Evolutionary conservation across 2,797 vertebrate genomes (phyloP), one percentile per base, ranked within the genome.

Genomic region (Sebastiscus albofasciatus): DNA sequence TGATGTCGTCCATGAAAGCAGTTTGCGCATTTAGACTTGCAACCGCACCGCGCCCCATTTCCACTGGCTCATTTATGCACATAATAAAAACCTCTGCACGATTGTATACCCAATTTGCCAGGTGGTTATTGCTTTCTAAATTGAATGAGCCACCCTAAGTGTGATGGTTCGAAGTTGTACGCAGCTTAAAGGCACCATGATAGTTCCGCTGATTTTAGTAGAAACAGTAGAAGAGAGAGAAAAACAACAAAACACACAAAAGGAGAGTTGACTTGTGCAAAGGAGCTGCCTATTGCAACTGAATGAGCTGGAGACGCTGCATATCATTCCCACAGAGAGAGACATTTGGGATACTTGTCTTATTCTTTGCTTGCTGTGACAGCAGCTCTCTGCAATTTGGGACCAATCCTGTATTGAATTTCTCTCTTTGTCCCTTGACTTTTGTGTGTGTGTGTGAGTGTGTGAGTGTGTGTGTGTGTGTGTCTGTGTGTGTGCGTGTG

Each of bases 31-130:
- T 92, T 86, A 75, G 87, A 81, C 89, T 52, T 59, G 83, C 90
- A 58, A 72, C 81, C 69, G 70, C 85, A 70, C 82, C 73, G 76
- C 80, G 29, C 81, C 87, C 91, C 90, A 85, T 92, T 92, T 92
- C 87, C 88, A 87, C 87, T 20, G 90, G 68, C 94, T 91, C 92
- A 92, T 94, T 95, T 94, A 87, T 90, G 91, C 88, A 84, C 89
- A 92, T 91, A 84, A 94, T 93, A 93, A 93, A 92, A 93, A 83
- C 75, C 83, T 56, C 87, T 62, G 89, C 89, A 64, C 90, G 61
- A 91, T 93, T 90, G 88, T 94, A 91, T 90, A 91, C 89, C 88
- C 92, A 94, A 93, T 94, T 94, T 94, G 92, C 93, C 93, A 93
- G 90, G 91, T 92, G 89, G 91, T 94, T 93, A 94, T 94, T 94